These are phyloP conservation scores for Zosterops lateralis DNA, from an alignment of 2,113 vertebrate genomes.

Conservation along the genomic window DNA sequence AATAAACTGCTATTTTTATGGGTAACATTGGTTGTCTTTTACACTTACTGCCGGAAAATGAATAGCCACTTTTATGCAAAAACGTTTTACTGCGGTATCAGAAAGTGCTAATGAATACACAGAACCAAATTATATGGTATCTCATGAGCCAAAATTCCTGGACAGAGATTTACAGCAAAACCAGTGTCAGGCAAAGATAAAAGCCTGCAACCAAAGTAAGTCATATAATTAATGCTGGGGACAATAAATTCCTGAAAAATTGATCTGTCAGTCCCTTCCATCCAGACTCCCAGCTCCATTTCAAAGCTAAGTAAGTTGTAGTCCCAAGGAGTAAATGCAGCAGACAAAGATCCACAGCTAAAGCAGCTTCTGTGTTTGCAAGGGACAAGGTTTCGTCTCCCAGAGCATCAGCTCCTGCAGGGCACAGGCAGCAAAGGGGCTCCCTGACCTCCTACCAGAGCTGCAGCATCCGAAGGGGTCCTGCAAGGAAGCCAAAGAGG, in stretches of 20 bases:
- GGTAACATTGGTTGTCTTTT: not conserved
- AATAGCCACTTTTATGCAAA: slow-evolving; percentile 39
- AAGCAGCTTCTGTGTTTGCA: not conserved
- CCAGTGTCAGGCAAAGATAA: not conserved
- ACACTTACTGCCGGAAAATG: not conserved
- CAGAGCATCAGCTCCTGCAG: not conserved
- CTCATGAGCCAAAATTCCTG: not conserved
- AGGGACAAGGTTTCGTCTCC: accelerated
- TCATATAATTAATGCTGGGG: slow-evolving; percentile 1
- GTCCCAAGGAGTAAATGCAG: not conserved
- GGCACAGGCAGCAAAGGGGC: not conserved
- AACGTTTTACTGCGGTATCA: slow-evolving; percentile 2
- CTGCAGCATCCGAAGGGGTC: not conserved
- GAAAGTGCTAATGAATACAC: slow-evolving; percentile 16
- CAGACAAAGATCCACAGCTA: not conserved
- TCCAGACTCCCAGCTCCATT: not conserved
- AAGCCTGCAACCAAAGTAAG: not conserved
- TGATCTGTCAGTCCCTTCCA: slow-evolving; percentile 13
- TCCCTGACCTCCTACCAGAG: not conserved
- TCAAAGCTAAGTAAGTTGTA: not conserved
- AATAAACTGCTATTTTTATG: slow-evolving; percentile 8
- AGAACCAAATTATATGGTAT: not conserved
- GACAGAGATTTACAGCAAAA: slow-evolving; percentile 31
- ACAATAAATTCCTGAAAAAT: slow-evolving; percentile 21
- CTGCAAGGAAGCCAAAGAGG: not conserved